phyloP scores from a whole-genome alignment of 2,797 vertebrate genomes.

The Triplophysa yarkandensis region DNA sequence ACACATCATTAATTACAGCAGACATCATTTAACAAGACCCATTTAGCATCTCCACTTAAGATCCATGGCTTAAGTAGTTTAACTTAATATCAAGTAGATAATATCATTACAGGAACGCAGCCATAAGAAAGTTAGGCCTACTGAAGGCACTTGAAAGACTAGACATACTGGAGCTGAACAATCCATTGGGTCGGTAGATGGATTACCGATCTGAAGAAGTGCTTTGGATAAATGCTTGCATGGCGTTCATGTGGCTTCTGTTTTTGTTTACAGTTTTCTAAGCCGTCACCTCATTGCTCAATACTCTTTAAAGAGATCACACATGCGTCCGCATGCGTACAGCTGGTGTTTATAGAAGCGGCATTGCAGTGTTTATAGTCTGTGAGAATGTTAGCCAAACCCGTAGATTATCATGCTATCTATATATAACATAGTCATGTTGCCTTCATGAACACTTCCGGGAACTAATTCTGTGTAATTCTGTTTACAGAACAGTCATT shows the following conservation, averaged over 20 bases:
- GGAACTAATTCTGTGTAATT: background rate
- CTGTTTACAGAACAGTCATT: background rate
- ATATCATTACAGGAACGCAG: constrained; percentile 35
- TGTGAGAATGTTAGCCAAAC: background rate
- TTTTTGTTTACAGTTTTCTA: background rate
- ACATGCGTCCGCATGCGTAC: background rate
- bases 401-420: background rate
- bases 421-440: background rate
- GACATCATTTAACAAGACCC: constrained; percentile 38
- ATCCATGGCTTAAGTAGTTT: constrained; percentile 12
- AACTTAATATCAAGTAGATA: constrained; percentile 35
- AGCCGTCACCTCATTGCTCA: background rate
- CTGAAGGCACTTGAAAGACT: constrained; percentile 37
- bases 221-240: background rate
- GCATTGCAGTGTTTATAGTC: background rate
- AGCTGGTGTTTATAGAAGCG: background rate
- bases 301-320: background rate
- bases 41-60: constrained; percentile 25
- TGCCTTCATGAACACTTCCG: background rate
- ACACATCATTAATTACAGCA: constrained; percentile 39
- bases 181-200: constrained; percentile 48
- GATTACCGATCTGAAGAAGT: constrained; percentile 13
- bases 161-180: constrained; percentile 36
- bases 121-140: constrained; percentile 44
- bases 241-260: background rate